Base-by-base conservation (phyloP, 2,797 vertebrate genomes). In the Sebastes aleutianus region DNA sequence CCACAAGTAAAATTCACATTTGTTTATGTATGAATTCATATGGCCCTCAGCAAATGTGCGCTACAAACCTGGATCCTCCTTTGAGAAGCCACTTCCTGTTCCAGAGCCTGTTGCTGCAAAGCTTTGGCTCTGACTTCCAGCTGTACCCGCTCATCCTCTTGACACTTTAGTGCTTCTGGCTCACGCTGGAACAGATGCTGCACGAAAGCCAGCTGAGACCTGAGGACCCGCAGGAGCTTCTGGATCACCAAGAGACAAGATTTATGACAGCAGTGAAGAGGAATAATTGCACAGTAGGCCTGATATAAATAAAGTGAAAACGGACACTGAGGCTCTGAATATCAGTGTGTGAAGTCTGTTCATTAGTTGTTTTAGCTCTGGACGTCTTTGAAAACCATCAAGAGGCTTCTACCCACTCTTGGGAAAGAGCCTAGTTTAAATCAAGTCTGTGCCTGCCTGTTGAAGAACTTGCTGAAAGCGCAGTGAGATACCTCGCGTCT, bases 221-320 rank as follows among this genome's bases (percentile, higher is more conserved):
- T 82, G 57, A 99, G 93, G 75, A 95, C 95, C 85, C 68, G 91
- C 91, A 96, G 97, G 86, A 97, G 97, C 66, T 91, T 95, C 97
- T 99, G 83, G 47, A 74, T 16, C 56, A 81, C 10, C 59, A 27
- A 18, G 71, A 82, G 59, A 81, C 1, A 54, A 70, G 57, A 86
- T 66, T 72, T 8, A 67, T 31, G 36, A 77, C 20, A 82, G 36
- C 5, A 56, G 22, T 22, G 9, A 79, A n/a, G 59, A 3, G 1
- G 43, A 57, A 50, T 69, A 27, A 67, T 27, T 64, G 39, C 31
- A 81, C 53, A 67, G 39, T 14, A 56, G n/a, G 20, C 8, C 62
- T 31, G 36, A 65, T 10, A 43, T 7, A 14, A 75, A 39, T 12
- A 4, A 16, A 34, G 54, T 11, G 43, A 53, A 31, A 53, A 65